Percentiles rank a stretch among this genome's conserved stretches.
These are phyloP conservation scores for Akabosia matsudoensis DNA, from an alignment of 1,140 invertebrate species.

Conservation along the genomic window DNA sequence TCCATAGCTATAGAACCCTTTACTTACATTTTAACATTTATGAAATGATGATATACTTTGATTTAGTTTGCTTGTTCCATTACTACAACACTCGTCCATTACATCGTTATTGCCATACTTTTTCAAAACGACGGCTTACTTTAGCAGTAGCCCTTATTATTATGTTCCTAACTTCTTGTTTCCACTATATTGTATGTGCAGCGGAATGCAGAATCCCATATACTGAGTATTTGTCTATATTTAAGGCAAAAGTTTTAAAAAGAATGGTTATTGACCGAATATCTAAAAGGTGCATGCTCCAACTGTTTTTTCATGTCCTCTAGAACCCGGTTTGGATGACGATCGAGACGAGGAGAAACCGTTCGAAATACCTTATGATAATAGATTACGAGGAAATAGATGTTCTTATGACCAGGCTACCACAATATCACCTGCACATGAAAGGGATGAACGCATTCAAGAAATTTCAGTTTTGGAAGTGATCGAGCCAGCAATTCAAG, in stretches of 20 bases:
- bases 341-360: constrained; percentile 2
- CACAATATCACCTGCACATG: too few relatives aligned
- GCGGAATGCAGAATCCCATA: not conserved
- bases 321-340: not conserved
- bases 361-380: too few relatives aligned
- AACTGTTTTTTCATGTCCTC: not conserved
- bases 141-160: not conserved
- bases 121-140: not conserved
- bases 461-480: constrained; percentile 17
- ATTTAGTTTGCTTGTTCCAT: not conserved
- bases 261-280: not conserved
- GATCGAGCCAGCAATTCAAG: not conserved
- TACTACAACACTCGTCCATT: too few relatives aligned
- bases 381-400: too few relatives aligned
- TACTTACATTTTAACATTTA: too few relatives aligned
- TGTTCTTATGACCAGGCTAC: too few relatives aligned
- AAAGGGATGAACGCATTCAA: not conserved
- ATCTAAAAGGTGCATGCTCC: not conserved
- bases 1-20: too few relatives aligned
- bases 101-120: not conserved
- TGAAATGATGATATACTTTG: not conserved
- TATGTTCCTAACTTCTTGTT: not conserved
- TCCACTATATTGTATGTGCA: not conserved
- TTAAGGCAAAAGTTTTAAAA: not conserved
- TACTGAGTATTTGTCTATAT: too few relatives aligned